Base-by-base conservation (phyloP, 1,140 invertebrate species). In the Rhynchophorus ferrugineus region DNA sequence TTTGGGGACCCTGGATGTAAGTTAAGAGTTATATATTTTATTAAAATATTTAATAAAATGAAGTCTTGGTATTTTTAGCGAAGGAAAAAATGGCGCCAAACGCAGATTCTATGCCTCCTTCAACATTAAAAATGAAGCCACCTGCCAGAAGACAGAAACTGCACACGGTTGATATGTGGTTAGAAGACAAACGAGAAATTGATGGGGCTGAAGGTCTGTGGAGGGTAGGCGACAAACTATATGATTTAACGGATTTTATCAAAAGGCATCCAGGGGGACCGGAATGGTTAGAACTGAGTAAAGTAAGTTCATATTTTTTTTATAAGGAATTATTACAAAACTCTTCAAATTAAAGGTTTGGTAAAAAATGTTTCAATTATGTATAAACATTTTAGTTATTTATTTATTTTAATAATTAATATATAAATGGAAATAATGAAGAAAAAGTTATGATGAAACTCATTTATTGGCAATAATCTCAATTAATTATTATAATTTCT, bases 141-240 rank as follows among this genome's bases (percentile, higher is more conserved):
- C 49, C 57, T 0, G 24, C 48, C 36, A 50, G 57, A 21, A 41
- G 61, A n/a, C 16, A 20, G 6, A 37, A 44, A 36, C 17, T 38
- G 18, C 34, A 51, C 8, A 57, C 54, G 8, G 54, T 52, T 8
- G 42, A 61, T 8, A 46, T 55, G 41, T 64, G 62, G 62, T 22
- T 64, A 24, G 56, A 64, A 42, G 57, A 56, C n/a, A 61, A 59
- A 55, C 39, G 35, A 13, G n/a, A 16, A 3, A 49, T 33, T 8
- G 85, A 90, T 61, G 79, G 79, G 9, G 82, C 85, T 0, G 83
- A 85, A 65, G 79, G 78, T 3, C 68, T 89, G 1, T 92, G 89
- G 89, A 73, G 89, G 44, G 75, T 91, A n/a, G 75, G 81, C 51
- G 76, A 90, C 69, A 72, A 71, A 33, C 72, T 92, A 1, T 91